A percentile compares a stretch with the other conserved stretches of the same genome.
Conservation (phyloP, 2,888 invertebrate genomes). For the Microctonus brassicae region DNA sequence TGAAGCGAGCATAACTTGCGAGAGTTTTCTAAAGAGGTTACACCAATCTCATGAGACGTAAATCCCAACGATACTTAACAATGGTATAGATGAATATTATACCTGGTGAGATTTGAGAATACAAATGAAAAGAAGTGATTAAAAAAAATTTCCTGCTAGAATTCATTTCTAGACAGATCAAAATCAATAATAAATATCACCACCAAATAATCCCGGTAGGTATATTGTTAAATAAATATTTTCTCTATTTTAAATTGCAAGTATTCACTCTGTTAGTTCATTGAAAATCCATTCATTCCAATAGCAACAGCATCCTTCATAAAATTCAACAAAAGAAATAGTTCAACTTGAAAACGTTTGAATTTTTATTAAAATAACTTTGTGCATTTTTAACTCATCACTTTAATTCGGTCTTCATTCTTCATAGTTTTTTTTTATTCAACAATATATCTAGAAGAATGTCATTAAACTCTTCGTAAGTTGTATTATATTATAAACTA, state of each 20-base stretch:
- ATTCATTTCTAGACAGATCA: too few relatives aligned
- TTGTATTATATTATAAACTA: too few relatives aligned
- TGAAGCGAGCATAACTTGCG: constrained; percentile 43
- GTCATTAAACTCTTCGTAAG: too few relatives aligned
- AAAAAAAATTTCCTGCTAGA: background rate
- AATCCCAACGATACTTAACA: constrained; percentile 24
- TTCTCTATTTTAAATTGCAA: background rate
- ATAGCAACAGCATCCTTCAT: background rate
- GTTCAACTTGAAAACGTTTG: too few relatives aligned
- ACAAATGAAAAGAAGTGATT: background rate
- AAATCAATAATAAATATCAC: too few relatives aligned
- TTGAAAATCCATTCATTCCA: background rate
- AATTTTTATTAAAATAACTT: too few relatives aligned
- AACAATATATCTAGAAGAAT: too few relatives aligned
- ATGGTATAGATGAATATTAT: constrained; percentile 37
- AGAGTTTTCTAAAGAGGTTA: constrained; percentile 46
- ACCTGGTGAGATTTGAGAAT: constrained; percentile 28
- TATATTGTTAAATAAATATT: too few relatives aligned
- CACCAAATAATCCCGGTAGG: too few relatives aligned
- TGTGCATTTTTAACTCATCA: too few relatives aligned
- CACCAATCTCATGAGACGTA: background rate
- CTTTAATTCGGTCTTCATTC: too few relatives aligned
- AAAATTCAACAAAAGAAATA: background rate
- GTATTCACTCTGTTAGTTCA: background rate
- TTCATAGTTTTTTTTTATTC: too few relatives aligned